Evolutionary conservation across 1,140 invertebrate species (phyloP), one percentile per base, ranked within the genome.

Genomic region (Tribolium madens): DNA sequence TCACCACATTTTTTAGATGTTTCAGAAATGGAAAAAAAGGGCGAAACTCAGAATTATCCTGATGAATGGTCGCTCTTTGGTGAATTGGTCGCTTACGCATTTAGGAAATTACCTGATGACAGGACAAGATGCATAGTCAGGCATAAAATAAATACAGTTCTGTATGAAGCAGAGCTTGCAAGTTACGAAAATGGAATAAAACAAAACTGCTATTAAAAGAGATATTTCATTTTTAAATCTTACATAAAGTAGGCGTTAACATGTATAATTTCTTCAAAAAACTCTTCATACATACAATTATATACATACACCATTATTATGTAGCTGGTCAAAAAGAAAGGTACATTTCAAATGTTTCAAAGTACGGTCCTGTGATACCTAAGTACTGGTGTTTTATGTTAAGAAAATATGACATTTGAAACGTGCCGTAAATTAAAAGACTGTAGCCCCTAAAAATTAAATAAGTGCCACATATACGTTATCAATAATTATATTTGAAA

Each of bases 221-320:
- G 50, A 48, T 33, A 48, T 50, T 50, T 72, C 50, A 52, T 71
- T 71, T 69, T 15, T 15, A 47, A 42, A 42, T 60, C 18, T 72
- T 72, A 72, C 70, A 72, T 48, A 71, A 13, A 50, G 47, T 72
- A 72, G 70, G 70, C 70, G 31, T 64, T 33, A 72, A 72, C 70
- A 72, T 72, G 46, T 64, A 64, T 72, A 71, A 72, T 48, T 47
- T 26, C 2, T 26, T 52, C 13, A 15, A 72, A 72, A 72, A 52
- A 48, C 18, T 52, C n/a, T 26, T 52, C 10, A 13, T 50, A 13
- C 33, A 21, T 71, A 71, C 36, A 71, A 48, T 21, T 72, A 72
- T 72, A 72, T 50, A 72, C 70, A 72, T 50, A 46, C 68, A 71
- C 68, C 18, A 48, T 42, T 48, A 42, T 70, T 26, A 26, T 26